Evolutionary conservation across 2,113 vertebrate species (phyloP).

Genomic region (Antigone vipio): DNA sequence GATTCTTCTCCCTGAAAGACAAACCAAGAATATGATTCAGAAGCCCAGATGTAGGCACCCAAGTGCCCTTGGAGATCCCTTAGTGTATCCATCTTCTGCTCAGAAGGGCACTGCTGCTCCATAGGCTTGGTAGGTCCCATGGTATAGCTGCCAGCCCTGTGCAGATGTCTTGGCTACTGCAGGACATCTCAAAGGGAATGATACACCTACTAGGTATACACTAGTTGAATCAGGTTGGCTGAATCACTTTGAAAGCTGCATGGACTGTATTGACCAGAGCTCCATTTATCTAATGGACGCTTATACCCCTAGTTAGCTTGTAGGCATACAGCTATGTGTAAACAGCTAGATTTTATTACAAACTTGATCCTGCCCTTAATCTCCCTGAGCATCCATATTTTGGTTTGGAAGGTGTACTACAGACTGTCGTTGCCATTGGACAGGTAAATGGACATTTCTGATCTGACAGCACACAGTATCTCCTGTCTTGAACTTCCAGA

Average conservation of each 20-base stretch:
- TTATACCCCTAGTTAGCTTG: not conserved
- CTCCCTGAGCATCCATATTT: not conserved
- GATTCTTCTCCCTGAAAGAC: not conserved
- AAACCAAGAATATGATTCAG: not conserved
- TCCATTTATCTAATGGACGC: not conserved
- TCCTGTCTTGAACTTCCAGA: not conserved
- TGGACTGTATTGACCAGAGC: not conserved
- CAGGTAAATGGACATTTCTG: not conserved
- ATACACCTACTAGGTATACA: not conserved
- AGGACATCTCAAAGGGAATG: not conserved
- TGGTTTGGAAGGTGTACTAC: not conserved
- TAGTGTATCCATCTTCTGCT: not conserved
- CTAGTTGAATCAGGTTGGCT: not conserved
- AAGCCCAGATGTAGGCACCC: not conserved
- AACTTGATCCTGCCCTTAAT: not conserved
- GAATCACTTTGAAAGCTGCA: not conserved
- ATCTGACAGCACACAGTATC: not conserved
- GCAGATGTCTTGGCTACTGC: not conserved
- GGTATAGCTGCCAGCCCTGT: not conserved
- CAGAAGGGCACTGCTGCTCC: not conserved
- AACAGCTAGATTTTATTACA: not conserved
- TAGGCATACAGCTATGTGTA: not conserved
- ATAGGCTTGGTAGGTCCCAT: rapidly evolving
- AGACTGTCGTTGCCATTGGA: not conserved
- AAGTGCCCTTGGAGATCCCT: not conserved